Evolutionary conservation across 2,797 vertebrate genomes (phyloP).

Genomic region (Aphelocoma californica): DNA sequence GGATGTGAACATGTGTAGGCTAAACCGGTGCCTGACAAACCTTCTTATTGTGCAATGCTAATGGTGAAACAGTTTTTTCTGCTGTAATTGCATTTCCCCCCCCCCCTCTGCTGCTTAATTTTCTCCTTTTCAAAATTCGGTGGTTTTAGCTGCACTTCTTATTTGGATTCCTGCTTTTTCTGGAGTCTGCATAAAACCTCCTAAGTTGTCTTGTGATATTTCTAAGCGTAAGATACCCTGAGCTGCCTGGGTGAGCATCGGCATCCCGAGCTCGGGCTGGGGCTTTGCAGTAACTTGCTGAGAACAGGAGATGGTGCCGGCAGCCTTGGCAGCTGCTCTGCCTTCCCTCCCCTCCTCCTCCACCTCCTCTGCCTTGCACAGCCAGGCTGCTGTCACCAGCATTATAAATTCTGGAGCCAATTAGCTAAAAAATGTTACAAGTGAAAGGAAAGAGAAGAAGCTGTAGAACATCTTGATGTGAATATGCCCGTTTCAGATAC

Average conservation of each 20-base stretch:
- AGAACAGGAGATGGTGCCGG: constrained; percentile 72
- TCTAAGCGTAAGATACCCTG: not conserved
- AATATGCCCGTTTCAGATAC: not conserved
- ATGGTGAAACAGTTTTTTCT: constrained; percentile 57
- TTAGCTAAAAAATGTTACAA: constrained; percentile 57
- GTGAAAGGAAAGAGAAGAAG: constrained; percentile 12
- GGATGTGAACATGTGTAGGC: constrained; percentile 69
- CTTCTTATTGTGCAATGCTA: constrained; percentile 71
- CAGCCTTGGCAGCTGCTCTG: constrained; percentile 34
- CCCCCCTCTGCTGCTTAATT: constrained; percentile 28
- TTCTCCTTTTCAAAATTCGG: constrained; percentile 35
- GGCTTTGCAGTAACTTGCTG: constrained; percentile 48
- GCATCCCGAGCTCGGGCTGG: not conserved
- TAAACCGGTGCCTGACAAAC: constrained; percentile 71
- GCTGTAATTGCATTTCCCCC: constrained; percentile 37
- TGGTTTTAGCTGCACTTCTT: constrained; percentile 7
- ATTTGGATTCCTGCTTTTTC: constrained; percentile 18
- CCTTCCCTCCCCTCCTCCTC: not conserved
- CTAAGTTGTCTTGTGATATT: not conserved
- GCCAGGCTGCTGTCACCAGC: not conserved
- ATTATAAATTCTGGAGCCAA: constrained; percentile 54
- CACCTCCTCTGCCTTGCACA: not conserved
- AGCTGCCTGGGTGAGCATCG: not conserved
- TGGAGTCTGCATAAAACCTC: constrained; percentile 50
- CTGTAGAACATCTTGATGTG: constrained; percentile 5